phyloP scores from a whole-genome alignment of 2,888 invertebrate genomes.

The Adelphocoris suturalis region DNA sequence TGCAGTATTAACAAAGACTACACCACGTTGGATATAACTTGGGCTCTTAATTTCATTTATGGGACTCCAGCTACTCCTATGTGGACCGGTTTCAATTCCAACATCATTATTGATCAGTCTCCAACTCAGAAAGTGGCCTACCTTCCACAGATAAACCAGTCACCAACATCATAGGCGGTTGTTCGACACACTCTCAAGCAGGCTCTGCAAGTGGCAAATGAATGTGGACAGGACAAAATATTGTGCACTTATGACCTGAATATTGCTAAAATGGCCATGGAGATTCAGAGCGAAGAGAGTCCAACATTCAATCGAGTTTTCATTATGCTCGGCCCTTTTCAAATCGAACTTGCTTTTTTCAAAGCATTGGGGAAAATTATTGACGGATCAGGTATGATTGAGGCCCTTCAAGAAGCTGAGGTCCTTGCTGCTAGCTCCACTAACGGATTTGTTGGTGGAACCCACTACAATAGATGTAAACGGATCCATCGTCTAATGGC shows the following conservation, averaged over 20 bases:
- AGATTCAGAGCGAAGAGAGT: constrained; percentile 5
- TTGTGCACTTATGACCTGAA: too few relatives aligned
- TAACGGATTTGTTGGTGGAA: constrained; percentile 33
- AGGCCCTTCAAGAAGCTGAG: not conserved
- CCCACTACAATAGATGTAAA: constrained; percentile 50
- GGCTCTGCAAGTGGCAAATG: not conserved
- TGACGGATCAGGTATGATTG: constrained; percentile 27
- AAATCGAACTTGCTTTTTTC: constrained; percentile 7
- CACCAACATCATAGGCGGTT: not conserved
- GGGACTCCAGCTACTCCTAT: not conserved
- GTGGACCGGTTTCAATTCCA: constrained; percentile 38
- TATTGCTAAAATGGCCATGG: constrained; percentile 14
- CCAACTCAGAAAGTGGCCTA: constrained; percentile 36
- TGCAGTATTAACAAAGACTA: not conserved
- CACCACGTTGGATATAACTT: not conserved
- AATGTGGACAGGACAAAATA: too few relatives aligned
- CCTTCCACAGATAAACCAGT: constrained; percentile 26
- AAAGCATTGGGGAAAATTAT: constrained; percentile 52
- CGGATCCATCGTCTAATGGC: constrained; percentile 2
- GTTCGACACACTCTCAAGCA: not conserved
- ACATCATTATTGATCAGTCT: not conserved
- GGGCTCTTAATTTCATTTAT: not conserved
- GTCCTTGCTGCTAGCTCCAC: constrained; percentile 18
- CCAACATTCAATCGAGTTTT: not conserved
- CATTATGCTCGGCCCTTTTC: constrained; percentile 10